Conservation (phyloP, 2,113 vertebrate genomes). For the Arizona elegans region DNA sequence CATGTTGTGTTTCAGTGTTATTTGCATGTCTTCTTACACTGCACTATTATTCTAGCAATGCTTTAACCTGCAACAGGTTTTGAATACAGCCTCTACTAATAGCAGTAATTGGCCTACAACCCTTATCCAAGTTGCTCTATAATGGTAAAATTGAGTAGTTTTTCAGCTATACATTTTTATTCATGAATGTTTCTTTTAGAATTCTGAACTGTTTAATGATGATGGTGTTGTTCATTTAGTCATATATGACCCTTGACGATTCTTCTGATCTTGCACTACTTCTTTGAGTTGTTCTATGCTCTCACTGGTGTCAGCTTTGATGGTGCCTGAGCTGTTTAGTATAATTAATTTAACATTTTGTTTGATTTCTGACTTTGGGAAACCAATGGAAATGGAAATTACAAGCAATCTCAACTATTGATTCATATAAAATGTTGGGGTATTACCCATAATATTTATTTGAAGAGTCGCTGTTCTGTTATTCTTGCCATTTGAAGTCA, state of each 20-base stretch:
- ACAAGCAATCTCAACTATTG: background rate
- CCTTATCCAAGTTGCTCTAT: background rate
- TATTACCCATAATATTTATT: background rate
- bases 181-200: background rate
- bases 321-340: background rate
- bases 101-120: background rate
- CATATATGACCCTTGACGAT: no score
- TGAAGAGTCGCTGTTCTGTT: background rate
- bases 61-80: background rate
- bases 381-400: slow-evolving; percentile 17
- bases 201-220: background rate
- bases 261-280: no score
- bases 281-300: background rate
- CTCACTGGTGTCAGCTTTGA: background rate
- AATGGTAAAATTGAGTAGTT: background rate
- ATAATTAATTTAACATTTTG: slow-evolving; percentile 7
- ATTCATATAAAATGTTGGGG: background rate
- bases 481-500: background rate
- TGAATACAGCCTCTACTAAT: background rate
- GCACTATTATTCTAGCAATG: background rate
- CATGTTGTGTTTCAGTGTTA: background rate
- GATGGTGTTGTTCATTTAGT: no score
- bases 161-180: background rate
- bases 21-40: background rate
- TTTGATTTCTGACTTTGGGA: slow-evolving; percentile 8